Percentiles rank a stretch among this genome's conserved stretches.
These are phyloP conservation scores for Asteroscopus sphinx DNA, from an alignment of 2,888 invertebrate species.

Conservation along the genomic window DNA sequence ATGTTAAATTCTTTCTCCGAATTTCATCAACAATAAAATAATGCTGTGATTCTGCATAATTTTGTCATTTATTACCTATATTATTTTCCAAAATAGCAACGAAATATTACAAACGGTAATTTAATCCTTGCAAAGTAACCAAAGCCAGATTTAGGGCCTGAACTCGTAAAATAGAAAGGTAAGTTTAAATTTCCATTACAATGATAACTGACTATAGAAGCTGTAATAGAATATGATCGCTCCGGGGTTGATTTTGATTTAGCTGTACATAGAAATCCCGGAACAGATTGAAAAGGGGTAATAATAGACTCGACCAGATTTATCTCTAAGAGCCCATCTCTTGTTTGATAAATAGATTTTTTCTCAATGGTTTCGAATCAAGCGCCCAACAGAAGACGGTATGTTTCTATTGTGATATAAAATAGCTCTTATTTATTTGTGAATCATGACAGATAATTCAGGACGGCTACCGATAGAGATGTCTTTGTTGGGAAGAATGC, in stretches of 20 bases:
- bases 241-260: conserved; percentile 58
- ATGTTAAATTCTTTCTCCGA: conserved; percentile 18
- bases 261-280: conserved; percentile 57
- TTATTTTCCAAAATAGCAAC: background rate
- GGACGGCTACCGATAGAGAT: conserved; percentile 85
- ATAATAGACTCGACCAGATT: conserved; percentile 80
- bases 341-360: conserved; percentile 85
- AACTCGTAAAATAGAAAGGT: conserved; percentile 36
- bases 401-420: conserved; percentile 82
- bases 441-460: conserved; percentile 86
- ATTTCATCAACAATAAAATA: conserved; percentile 28
- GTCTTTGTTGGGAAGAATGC: conserved; percentile 83
- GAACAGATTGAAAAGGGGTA: conserved; percentile 82
- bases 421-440: conserved; percentile 86
- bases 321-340: conserved; percentile 84
- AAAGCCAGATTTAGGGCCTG: conserved; percentile 8
- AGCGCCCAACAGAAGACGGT: conserved; percentile 72
- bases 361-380: conserved; percentile 79
- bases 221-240: conserved; percentile 55
- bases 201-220: conserved; percentile 43
- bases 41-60: conserved; percentile 1
- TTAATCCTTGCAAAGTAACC: conserved; percentile 24
- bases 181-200: conserved; percentile 45
- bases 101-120: conserved; percentile 5
- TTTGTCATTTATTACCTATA: no score